phyloP scores from a whole-genome alignment of 2,888 invertebrate genomes.

The Nomada fucata region DNA sequence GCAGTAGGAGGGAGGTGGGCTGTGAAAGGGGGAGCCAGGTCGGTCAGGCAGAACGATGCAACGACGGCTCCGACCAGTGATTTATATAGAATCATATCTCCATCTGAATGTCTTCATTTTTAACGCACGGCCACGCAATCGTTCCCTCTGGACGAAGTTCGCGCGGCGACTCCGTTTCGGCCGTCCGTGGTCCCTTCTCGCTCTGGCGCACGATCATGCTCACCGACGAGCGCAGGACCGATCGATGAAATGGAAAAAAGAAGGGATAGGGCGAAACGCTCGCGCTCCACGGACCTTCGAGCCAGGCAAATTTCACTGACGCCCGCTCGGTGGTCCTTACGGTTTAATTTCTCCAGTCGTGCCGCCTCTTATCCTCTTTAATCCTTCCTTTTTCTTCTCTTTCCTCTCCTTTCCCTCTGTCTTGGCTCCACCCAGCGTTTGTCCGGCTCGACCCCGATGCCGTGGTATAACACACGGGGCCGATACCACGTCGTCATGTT shows the following conservation, averaged over 20 bases:
- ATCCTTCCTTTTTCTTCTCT: background rate
- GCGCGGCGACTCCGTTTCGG: slow-evolving; percentile 61
- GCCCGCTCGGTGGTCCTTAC: slow-evolving; percentile 66
- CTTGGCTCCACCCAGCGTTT: no score
- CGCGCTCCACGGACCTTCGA: slow-evolving; percentile 37
- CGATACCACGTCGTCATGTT: slow-evolving; percentile 18
- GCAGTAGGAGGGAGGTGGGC: background rate
- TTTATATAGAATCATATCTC: slow-evolving; percentile 83
- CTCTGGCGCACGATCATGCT: slow-evolving; percentile 10
- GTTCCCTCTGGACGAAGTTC: slow-evolving; percentile 49
- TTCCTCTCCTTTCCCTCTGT: background rate
- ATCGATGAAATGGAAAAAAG: slow-evolving; percentile 28
- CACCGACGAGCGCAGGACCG: background rate
- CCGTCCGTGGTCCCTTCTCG: slow-evolving; percentile 43
- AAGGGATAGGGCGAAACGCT: slow-evolving; percentile 34
- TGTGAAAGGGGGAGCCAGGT: slow-evolving; percentile 32
- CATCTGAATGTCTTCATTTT: slow-evolving; percentile 83
- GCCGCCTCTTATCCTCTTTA: slow-evolving; percentile 2
- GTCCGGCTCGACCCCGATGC: no score
- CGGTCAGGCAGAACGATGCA: slow-evolving; percentile 64
- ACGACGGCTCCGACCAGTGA: slow-evolving; percentile 74
- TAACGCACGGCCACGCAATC: slow-evolving; percentile 77
- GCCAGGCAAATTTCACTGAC: slow-evolving; percentile 53
- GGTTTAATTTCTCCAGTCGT: slow-evolving; percentile 59
- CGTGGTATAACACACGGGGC: background rate